Evolutionary conservation across 1,140 invertebrate species (phyloP), one percentile per base, ranked within the genome.

Genomic region (Drosophila trapezifrons): DNA sequence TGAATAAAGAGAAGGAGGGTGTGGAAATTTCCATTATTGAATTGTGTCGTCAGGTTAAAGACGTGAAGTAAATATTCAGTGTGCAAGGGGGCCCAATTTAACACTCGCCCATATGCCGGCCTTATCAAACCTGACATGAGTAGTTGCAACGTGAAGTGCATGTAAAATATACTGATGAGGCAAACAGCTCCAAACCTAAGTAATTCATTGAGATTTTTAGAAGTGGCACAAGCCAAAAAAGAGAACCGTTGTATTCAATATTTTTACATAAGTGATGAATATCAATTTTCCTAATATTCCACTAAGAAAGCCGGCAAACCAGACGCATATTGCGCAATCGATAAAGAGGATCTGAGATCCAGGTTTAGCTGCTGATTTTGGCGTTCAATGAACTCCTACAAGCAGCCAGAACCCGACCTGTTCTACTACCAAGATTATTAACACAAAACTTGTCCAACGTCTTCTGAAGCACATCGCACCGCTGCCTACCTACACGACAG

Each of bases 351-450:
- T 76, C 60, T 18, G 32, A 70, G 54, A 47, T 46, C 40, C 35
- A 2, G 18, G 18, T 17, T 22, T 12, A 38, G 52, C 51, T 20
- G 29, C 18, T 52, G 8, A 37, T 81, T 62, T 74, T 59, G 49
- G 46, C 79, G 83, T 83, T 87, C 84, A 87, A 87, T 87, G 84
- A 87, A 89, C 84, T 54, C 49, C 37, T 15, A 35, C 37, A 49
- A 47, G 52, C 52, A 66, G 55, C 49, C 43, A 79, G 78, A 79
- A 65, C 79, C 69, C 60, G 67, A 66, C 45, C 55, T 40, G 47
- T 46, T 60, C 25, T 46, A 35, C 29, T 47, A 45, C 38, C 40
- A 27, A 40, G 18, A 37, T 17, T 27, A 45, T 29, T 66, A 67
- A 45, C 49, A 52, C 56, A 73, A 82, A 89, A 87, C 47, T 87